Conservation (phyloP, 1,140 invertebrate genomes). For the Drosophila ogumai region DNA sequence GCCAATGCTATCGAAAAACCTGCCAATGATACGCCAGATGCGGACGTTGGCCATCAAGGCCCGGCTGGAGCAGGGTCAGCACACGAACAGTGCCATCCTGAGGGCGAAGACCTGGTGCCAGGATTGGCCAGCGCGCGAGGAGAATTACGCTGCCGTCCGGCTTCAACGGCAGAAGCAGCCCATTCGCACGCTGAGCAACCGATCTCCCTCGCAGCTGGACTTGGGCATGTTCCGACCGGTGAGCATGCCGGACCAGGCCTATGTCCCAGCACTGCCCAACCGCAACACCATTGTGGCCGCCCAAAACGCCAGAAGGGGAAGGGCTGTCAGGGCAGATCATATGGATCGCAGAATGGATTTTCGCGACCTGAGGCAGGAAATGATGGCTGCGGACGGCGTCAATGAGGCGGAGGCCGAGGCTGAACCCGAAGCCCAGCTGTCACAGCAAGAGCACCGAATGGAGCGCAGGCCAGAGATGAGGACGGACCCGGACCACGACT, state of each 20-base stretch:
- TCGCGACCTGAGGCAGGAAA: not conserved
- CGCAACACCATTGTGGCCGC: slow-evolving; percentile 2
- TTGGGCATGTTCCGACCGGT: slow-evolving; percentile 4
- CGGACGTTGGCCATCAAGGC: not conserved
- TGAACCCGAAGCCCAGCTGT: not conserved
- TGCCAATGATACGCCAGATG: not conserved
- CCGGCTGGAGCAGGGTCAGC: not conserved
- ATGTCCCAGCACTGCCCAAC: not conserved
- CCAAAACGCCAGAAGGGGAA: not conserved
- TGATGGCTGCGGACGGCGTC: not conserved
- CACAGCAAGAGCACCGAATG: not conserved
- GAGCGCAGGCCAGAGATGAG: not conserved
- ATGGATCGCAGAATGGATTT: too few species aligned
- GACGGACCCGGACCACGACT: not conserved
- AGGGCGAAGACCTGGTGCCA: not conserved
- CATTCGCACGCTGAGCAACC: slow-evolving; percentile 2
- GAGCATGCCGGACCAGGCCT: not conserved
- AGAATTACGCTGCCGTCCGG: slow-evolving; percentile 5
- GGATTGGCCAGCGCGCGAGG: slow-evolving; percentile 27
- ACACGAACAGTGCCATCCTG: not conserved
- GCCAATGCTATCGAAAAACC: slow-evolving; percentile 23
- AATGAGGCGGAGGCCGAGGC: not conserved
- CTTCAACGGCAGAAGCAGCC: slow-evolving; percentile 4
- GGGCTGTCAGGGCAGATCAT: not conserved
- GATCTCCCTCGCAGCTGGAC: not conserved